Percentiles rank a stretch among this genome's conserved stretches.
Conservation (phyloP, 1,140 invertebrate genomes). For the Monochamus saltuarius region DNA sequence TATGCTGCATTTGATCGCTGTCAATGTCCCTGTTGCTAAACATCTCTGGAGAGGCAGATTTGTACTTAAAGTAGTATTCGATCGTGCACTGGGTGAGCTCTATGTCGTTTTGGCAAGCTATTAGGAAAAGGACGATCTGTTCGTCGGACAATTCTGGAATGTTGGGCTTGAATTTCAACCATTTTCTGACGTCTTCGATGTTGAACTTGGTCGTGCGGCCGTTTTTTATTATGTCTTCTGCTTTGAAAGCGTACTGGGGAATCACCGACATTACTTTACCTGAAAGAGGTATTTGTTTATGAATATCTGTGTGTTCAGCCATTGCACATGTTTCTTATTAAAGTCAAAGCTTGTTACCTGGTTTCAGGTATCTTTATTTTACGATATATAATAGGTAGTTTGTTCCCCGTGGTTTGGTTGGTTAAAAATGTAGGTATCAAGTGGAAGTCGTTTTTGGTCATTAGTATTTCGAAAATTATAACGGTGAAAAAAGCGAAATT, state of each 20-base stretch:
- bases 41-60: conserved; percentile 59
- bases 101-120: conserved; percentile 60
- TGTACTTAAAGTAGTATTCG: conserved; percentile 59
- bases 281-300: neutral
- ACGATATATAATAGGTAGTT: too few relatives aligned
- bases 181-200: conserved; percentile 37
- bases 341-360: too few relatives aligned
- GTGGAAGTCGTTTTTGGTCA: too few relatives aligned
- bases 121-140: conserved; percentile 60
- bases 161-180: conserved; percentile 26
- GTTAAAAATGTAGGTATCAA: too few relatives aligned
- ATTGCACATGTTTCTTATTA: too few relatives aligned
- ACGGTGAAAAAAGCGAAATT: too few relatives aligned
- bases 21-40: conserved; percentile 56
- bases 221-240: conserved; percentile 30
- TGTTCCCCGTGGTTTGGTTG: too few relatives aligned
- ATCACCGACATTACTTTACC: conserved; percentile 18
- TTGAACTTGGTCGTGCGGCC: conserved; percentile 28
- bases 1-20: conserved; percentile 29
- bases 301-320: too few relatives aligned
- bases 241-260: conserved; percentile 27
- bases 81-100: conserved; percentile 60
- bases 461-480: too few relatives aligned
- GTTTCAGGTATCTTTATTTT: too few relatives aligned
- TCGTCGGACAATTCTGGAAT: conserved; percentile 39